These are phyloP conservation scores for Cantharis lateralis DNA, from an alignment of 2,888 invertebrate genomes.

Conservation along the genomic window DNA sequence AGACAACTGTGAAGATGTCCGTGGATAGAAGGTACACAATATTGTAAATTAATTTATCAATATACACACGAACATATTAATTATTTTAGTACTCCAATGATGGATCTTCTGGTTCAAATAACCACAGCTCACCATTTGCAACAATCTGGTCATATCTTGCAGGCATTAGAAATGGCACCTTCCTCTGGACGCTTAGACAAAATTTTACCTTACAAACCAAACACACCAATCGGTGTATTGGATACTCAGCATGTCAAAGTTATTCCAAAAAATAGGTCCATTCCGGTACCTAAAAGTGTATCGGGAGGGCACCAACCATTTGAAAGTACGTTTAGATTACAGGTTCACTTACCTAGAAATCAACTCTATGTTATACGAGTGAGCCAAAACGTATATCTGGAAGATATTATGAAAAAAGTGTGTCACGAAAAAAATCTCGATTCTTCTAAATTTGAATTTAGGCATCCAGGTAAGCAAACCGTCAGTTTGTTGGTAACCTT, in stretches of 20 bases:
- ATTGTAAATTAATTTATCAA: slow-evolving; percentile 8
- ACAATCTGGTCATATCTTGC: slow-evolving; percentile 68
- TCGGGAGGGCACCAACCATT: slow-evolving; percentile 61
- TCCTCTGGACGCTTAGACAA: slow-evolving; percentile 57
- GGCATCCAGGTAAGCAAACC: slow-evolving; percentile 68
- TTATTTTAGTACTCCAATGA: slow-evolving; percentile 70
- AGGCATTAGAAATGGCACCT: slow-evolving; percentile 62
- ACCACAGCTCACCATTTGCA: slow-evolving; percentile 70
- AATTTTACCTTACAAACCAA: slow-evolving; percentile 71
- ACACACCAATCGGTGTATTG: slow-evolving; percentile 70
- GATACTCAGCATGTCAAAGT: slow-evolving; percentile 58
- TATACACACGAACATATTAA: neutral
- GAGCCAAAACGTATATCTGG: slow-evolving; percentile 69
- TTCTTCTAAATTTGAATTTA: slow-evolving; percentile 72
- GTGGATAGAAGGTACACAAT: slow-evolving; percentile 60
- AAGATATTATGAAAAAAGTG: slow-evolving; percentile 71
- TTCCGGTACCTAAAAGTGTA: slow-evolving; percentile 36
- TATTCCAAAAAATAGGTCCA: slow-evolving; percentile 46
- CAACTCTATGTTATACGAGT: slow-evolving; percentile 79
- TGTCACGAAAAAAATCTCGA: slow-evolving; percentile 79
- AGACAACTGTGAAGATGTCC: slow-evolving; percentile 59
- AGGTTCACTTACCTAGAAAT: slow-evolving; percentile 76
- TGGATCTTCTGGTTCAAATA: slow-evolving; percentile 75
- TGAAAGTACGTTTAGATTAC: slow-evolving; percentile 64
- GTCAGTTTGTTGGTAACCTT: neutral